These are phyloP conservation scores for Drepana falcataria DNA, from an alignment of 2,888 invertebrate genomes.

Conservation along the genomic window DNA sequence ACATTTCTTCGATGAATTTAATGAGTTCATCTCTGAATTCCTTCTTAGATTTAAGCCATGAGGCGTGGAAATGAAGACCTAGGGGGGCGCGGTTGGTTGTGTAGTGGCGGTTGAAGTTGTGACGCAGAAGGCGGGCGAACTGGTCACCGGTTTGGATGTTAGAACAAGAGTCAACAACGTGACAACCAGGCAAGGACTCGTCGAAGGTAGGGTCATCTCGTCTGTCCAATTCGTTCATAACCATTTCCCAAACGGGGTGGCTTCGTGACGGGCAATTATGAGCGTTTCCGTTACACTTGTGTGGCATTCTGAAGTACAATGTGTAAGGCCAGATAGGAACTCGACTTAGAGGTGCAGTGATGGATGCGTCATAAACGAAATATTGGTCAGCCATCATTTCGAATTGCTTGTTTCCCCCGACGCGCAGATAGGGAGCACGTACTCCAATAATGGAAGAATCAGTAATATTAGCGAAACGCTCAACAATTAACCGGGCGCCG, in stretches of 20 bases:
- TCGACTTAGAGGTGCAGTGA: slow-evolving; percentile 91
- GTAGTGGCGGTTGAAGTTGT: slow-evolving; percentile 97
- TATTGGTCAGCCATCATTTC: slow-evolving; percentile 98
- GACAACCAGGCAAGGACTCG: slow-evolving; percentile 95
- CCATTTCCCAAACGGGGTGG: slow-evolving; percentile 98
- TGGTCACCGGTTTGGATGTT: slow-evolving; percentile 95
- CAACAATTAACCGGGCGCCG: slow-evolving; percentile 90
- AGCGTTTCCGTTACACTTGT: slow-evolving; percentile 96
- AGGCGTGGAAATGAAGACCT: slow-evolving; percentile 95
- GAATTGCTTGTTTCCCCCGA: slow-evolving; percentile 96
- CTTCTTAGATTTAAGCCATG: slow-evolving; percentile 96
- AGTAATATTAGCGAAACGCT: slow-evolving; percentile 94
- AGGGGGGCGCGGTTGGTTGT: slow-evolving; percentile 95
- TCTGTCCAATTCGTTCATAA: slow-evolving; percentile 96
- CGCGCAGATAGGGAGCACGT: slow-evolving; percentile 92
- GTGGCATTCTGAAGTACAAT: slow-evolving; percentile 96
- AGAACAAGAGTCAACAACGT: slow-evolving; percentile 96
- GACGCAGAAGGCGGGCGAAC: slow-evolving; percentile 91
- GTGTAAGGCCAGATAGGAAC: slow-evolving; percentile 99
- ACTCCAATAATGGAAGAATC: slow-evolving; percentile 94
- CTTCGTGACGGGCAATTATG: slow-evolving; percentile 94
- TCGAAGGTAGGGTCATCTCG: slow-evolving; percentile 96
- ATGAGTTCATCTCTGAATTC: slow-evolving; percentile 94
- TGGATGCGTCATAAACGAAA: slow-evolving; percentile 96
- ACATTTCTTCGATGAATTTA: slow-evolving; percentile 96